Conservation (phyloP, 2,888 invertebrate species). For the Cordilura impudica region DNA sequence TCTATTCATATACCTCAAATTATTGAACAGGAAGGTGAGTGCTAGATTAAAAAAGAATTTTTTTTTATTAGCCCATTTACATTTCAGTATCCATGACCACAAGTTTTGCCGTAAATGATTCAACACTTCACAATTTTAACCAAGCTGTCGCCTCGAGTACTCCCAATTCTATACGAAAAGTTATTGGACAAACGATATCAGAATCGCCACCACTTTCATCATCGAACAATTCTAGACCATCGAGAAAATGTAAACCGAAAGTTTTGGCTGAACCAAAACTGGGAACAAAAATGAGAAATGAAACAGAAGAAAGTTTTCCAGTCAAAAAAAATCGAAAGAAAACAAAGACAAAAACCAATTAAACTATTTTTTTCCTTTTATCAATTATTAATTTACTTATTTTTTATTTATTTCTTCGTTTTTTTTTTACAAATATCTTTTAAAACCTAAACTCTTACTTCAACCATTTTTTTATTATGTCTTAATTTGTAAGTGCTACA, state of each 20-base stretch:
- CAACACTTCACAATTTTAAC: slow-evolving; percentile 45
- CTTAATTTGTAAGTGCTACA: too few relatives aligned
- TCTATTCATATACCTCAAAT: background rate
- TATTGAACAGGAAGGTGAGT: slow-evolving; percentile 14
- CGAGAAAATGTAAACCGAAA: slow-evolving; percentile 55
- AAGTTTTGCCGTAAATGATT: slow-evolving; percentile 4
- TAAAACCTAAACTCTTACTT: too few relatives aligned
- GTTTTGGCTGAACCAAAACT: slow-evolving; percentile 45
- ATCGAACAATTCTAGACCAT: slow-evolving; percentile 16
- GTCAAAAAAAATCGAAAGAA: background rate
- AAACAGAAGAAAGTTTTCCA: too few relatives aligned
- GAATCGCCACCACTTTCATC: background rate
- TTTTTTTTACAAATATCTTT: too few relatives aligned
- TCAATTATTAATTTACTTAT: too few relatives aligned
- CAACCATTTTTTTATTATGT: too few relatives aligned
- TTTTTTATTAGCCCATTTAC: too few relatives aligned
- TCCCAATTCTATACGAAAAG: slow-evolving; percentile 25
- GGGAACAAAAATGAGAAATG: slow-evolving; percentile 41
- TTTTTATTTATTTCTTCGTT: too few relatives aligned
- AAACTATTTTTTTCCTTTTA: too few relatives aligned
- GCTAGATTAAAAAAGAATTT: too few relatives aligned
- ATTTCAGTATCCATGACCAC: slow-evolving; percentile 27
- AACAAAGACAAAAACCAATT: background rate
- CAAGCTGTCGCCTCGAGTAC: slow-evolving; percentile 53
- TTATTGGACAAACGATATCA: too few relatives aligned